Evolutionary conservation across 1,140 invertebrate genomes (phyloP), one percentile per base, ranked within the genome.

Genomic region (Heterodera schachtii): DNA sequence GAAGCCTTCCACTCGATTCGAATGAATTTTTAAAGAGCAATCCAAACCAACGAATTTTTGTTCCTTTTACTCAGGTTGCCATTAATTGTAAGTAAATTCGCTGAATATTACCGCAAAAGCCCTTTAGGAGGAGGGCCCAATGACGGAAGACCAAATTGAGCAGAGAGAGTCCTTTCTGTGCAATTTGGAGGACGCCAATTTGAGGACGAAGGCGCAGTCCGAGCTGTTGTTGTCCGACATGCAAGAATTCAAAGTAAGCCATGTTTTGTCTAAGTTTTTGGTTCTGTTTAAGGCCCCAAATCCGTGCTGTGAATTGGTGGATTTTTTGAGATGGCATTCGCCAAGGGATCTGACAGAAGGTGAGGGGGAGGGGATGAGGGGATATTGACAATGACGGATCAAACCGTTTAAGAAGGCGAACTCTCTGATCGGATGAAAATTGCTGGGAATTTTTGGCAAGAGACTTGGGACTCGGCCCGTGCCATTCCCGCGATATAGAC

Each of bases 241-340:
- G 96, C 95, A 98, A 90, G 95, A 96, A 0, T 98, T 99, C 41
- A 85, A 85, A 49, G 81, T 70, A 19, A 16, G 57, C 19, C 11
- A 11, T 60, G 57, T 6, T 16, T 16, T 4, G 19, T 3, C 16
- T 60, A n/a, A n/a, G n/a, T n/a, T n/a, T n/a, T n/a, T n/a, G n/a
- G n/a, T n/a, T n/a, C n/a, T n/a, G n/a, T n/a, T n/a, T n/a, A 76
- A 94, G 93, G 96, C 97, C 3, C 97, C 97, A 0, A 99, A 99
- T 92, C 96, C 96, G 2, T 94, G 93, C 1, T 93, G 93, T 41
- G 92, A 93, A n/a, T 90, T 99, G 21, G 96, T 95, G 90, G 97
- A 99, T 90, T 99, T 99, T 90, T 96, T 99, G 78, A 92, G 95
- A 78, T 98, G 96, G 96, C 98, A 98, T 90, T 98, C 96, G 0